phyloP scores from a whole-genome alignment of 2,113 vertebrate genomes.

The Heptranchias perlo region DNA sequence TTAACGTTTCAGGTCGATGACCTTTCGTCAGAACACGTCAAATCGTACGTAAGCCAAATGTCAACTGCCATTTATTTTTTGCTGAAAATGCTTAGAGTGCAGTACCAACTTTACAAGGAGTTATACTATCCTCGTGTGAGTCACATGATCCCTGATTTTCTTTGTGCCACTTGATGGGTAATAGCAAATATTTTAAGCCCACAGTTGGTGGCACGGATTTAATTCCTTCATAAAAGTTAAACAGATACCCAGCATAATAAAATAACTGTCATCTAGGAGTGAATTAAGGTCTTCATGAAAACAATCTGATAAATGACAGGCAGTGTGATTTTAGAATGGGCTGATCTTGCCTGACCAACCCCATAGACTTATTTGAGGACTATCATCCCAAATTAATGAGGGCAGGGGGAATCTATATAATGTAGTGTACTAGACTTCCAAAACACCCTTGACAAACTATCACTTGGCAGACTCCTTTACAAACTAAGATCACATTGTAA shows the following conservation, averaged over 20 bases:
- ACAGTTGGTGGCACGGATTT: background rate
- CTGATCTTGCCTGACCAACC: too few species aligned
- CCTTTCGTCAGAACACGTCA: too few species aligned
- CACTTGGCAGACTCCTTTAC: background rate
- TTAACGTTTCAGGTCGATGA: too few species aligned
- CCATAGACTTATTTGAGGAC: too few species aligned
- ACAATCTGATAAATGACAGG: background rate
- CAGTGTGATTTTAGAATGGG: background rate
- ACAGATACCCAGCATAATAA: background rate
- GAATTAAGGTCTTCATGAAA: too few species aligned
- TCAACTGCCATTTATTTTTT: background rate
- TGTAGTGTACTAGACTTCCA: background rate
- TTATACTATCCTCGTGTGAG: background rate
- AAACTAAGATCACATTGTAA: background rate
- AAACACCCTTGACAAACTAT: background rate
- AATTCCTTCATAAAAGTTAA: background rate
- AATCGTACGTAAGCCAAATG: background rate
- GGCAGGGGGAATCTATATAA: background rate
- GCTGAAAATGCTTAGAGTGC: background rate
- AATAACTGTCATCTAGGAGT: background rate
- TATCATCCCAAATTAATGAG: background rate
- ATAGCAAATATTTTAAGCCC: background rate
- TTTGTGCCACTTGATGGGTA: background rate
- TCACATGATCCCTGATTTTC: background rate
- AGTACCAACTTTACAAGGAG: background rate